Evolutionary conservation across 2,888 invertebrate species (phyloP), one percentile per base, ranked within the genome.

Genomic region (Stegophylla sp.): DNA sequence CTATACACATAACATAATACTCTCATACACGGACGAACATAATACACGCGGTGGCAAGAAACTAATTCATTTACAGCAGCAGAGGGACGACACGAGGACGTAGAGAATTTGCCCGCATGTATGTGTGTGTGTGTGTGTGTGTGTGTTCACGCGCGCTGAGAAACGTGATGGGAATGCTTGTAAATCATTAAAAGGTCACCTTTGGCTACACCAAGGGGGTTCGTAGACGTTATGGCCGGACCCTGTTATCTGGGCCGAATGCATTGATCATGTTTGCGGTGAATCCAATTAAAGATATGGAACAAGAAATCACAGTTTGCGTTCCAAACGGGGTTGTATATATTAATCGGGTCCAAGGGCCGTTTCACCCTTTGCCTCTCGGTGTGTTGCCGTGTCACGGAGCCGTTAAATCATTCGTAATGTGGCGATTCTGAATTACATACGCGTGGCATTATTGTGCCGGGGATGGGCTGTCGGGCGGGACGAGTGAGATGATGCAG

Each of bases 111-210:
- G 23, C 41, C 15, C 15, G 56, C 15, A 26, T 61, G 28, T n/a
- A 10, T 26, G 17, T 23, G 17, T 28, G 61, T 51, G 66, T 20
- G 51, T 20, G 45, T 28, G 20, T 45, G 63, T 45, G 34, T 34
- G 7, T 34, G 34, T 34, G 34, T 34, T 34, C 34, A 34, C 34
- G 34, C 34, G 34, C 7, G 3, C 7, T 34, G 77, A 48, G 79
- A 79, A 61, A 79, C 79, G 79, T 79, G 79, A 79, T 71, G 79
- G 79, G 79, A 79, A 79, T 79, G 79, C 71, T 79, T 79, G 79
- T 79, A 79, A 79, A 79, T 79, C 79, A 79, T 79, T 79, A 79
- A 71, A 79, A 79, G 79, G 79, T 79, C 71, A 79, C 79, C 79
- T 79, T 45, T 63, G 69, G 71, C 45, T 61, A 34, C 79, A 23